A percentile compares a stretch with the other conserved stretches of the same genome.
These are phyloP conservation scores for Conus ventricosus DNA, from an alignment of 1,140 invertebrate species.

Conservation along the genomic window DNA sequence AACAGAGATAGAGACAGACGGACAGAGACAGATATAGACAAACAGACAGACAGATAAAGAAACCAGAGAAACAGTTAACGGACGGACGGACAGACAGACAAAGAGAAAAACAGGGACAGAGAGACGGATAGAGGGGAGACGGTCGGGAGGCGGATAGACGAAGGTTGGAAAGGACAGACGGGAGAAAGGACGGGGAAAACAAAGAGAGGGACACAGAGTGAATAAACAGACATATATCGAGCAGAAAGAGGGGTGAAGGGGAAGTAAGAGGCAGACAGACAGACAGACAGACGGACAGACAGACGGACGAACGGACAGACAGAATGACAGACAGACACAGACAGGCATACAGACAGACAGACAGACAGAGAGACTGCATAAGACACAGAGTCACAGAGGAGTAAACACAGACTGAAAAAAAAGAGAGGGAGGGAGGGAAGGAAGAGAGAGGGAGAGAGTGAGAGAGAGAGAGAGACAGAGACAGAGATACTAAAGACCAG, in stretches of 20 bases:
- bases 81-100: neutral
- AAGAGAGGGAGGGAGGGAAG: neutral
- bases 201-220: too few species aligned
- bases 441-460: neutral
- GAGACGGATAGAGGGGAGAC: neutral
- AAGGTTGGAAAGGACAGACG: too few species aligned
- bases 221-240: too few species aligned
- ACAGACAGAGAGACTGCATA: neutral
- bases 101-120: neutral
- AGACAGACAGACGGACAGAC: conserved; percentile 8
- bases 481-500: too few species aligned
- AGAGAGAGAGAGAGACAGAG: too few species aligned
- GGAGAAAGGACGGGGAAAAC: too few species aligned
- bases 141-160: too few species aligned
- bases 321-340: neutral
- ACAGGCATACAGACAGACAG: neutral
- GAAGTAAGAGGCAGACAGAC: neutral
- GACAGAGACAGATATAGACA: neutral
- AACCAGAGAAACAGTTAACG: neutral
- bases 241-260: neutral
- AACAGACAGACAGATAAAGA: neutral
- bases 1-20: neutral
- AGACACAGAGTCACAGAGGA: too few species aligned
- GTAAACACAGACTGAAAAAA: too few species aligned
- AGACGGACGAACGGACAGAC: neutral